Percentiles rank a stretch among this genome's conserved stretches.
phyloP scores from a whole-genome alignment of 2,888 invertebrate species.

The Leptothorax acervorum region DNA sequence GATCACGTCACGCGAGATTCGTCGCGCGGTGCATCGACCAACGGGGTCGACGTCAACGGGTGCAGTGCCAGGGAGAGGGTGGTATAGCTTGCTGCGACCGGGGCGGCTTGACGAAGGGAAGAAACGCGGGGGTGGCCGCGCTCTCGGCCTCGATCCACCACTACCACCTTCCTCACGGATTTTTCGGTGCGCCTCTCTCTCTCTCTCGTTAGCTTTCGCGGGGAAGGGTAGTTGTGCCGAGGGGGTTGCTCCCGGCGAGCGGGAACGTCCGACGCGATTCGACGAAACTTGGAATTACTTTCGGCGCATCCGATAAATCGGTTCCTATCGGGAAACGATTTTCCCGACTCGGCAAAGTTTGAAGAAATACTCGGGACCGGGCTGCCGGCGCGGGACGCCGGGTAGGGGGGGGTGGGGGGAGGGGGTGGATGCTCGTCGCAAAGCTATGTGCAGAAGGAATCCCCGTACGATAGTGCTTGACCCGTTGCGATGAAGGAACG shows the following conservation, averaged over 20 bases:
- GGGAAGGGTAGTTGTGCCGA: background rate
- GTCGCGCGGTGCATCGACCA: conserved; percentile 37
- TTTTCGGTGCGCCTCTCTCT: conserved; percentile 32
- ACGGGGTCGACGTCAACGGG: conserved; percentile 15
- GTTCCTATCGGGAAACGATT: conserved; percentile 64
- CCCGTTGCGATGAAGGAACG: conserved; percentile 38
- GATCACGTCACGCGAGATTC: conserved; percentile 36
- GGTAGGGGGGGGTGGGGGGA: background rate
- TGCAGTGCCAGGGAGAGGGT: conserved; percentile 27
- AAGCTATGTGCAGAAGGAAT: conserved; percentile 30
- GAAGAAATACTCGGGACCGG: conserved; percentile 46
- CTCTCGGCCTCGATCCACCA: background rate
- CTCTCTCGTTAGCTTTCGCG: background rate
- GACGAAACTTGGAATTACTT: conserved; percentile 64
- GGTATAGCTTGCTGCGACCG: conserved; percentile 29
- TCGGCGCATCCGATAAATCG: conserved; percentile 57
- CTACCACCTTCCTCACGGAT: conserved; percentile 24
- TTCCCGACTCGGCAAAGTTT: conserved; percentile 48
- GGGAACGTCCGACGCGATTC: conserved; percentile 6
- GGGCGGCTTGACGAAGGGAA: conserved; percentile 25
- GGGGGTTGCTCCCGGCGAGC: background rate
- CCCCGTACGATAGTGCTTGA: conserved; percentile 22
- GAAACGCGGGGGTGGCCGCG: conserved; percentile 24
- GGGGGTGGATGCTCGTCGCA: conserved; percentile 3
- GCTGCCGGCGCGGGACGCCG: conserved; percentile 32